phyloP scores from a whole-genome alignment of 2,113 vertebrate genomes.

The Baryphthengus martii region DNA sequence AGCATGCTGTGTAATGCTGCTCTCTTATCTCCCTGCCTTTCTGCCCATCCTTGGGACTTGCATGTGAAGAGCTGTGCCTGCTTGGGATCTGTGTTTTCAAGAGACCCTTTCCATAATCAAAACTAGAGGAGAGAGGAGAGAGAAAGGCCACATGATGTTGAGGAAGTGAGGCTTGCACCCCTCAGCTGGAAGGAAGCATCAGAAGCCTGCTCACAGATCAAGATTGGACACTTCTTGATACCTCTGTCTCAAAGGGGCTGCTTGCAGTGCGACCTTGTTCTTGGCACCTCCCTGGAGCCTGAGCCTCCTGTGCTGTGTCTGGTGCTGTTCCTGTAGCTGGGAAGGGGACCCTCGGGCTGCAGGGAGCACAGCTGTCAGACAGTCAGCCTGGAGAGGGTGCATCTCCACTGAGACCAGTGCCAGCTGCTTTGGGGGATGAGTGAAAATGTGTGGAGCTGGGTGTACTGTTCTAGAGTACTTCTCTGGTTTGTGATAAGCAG shows the following conservation, averaged over 20 bases:
- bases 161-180: not conserved
- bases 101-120: not conserved
- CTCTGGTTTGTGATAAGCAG: not conserved
- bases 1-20: not conserved
- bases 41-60: not conserved
- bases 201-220: not conserved
- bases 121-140: not conserved
- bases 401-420: not conserved
- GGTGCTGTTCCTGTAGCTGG: not conserved
- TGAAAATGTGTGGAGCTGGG: not conserved
- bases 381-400: not conserved
- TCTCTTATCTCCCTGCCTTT: not conserved
- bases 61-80: not conserved
- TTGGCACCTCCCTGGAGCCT: not conserved
- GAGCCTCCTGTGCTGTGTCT: not conserved
- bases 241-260: not conserved
- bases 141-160: not conserved
- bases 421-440: not conserved
- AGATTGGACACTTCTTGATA: not conserved
- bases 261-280: not conserved
- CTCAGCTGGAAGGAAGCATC: not conserved
- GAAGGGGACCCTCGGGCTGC: not conserved
- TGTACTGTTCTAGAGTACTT: not conserved
- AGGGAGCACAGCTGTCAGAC: not conserved
- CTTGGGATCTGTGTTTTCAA: not conserved